Base-by-base conservation (phyloP, 1,140 invertebrate species). In the Pseudobourletiella spinata region DNA sequence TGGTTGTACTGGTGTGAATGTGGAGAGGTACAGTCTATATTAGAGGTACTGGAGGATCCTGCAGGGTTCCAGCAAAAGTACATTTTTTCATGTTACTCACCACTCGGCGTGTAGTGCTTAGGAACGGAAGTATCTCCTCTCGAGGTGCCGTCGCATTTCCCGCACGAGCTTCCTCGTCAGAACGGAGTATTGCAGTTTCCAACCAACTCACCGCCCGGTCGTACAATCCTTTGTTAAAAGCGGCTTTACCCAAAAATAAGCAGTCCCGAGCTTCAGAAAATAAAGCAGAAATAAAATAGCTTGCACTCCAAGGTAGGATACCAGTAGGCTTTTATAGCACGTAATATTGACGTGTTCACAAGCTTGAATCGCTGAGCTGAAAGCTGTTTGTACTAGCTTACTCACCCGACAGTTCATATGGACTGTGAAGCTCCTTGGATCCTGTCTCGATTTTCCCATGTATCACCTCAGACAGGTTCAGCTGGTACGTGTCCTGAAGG, bases 401-500 rank as follows among this genome's bases (percentile, higher is more conserved):
- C n/a, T n/a, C 16, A 76, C 74, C 44, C 76, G 71, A 18, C 71
- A 67, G 25, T 69, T 66, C 28, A 76, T 75, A 56, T 73, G 71
- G n/a, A 77, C 70, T 61, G 74, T 67, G 64, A 79, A 50, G 50
- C 18, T 52, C 24, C 26, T 42, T 56, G 14, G 15, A 63, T 22
- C 58, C 26, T 25, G n/a, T 61, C 0, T 32, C 43, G 1, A 68
- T 20, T n/a, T 22, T 26, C 2, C 79, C 79, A 18, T 74, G 65
- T 16, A 76, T 75, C 25, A 80, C 71, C 16, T 75, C 69, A 30
- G 72, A 67, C 25, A 79, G 74, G 46, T 78, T 73, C 6, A 81
- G 72, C 50, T 76, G 68, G 61, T 80, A 81, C 4, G 78, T 79
- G 60, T 80, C 79, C 61, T 80, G 79, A 24, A 81, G 71, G 16